Evolutionary conservation across 30 jellyfish, hydroid and myxozoan genomes (phyloP), one percentile per base, ranked within the genome.

Genomic region (Morbakka virulenta): DNA sequence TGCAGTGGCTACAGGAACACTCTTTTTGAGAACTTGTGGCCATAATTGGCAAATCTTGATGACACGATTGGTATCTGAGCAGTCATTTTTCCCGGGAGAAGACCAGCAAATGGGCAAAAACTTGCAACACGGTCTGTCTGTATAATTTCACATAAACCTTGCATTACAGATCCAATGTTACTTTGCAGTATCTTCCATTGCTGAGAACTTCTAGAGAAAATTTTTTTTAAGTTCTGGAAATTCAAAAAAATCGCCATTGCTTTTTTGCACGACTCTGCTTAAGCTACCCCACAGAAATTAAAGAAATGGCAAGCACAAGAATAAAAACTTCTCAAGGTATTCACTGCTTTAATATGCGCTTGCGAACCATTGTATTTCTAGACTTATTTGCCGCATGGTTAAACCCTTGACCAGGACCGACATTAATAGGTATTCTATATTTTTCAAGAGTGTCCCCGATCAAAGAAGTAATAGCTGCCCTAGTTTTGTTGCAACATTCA

Each of bases 351-450:
- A 50, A 67, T 66, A 50, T 80, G 83, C 51, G 85, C 67, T 67
- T 80, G 89, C 57, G 82, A 72, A 61, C 89, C 89, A 64, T 78
- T 78, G 81, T 65, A 78, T 78, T 78, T 32, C 89, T 74, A 78
- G 89, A 78, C 74, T 63, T 78, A 64, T 78, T 78, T 57, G 85
- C 85, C 48, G 84, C 91, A 68, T 80, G 67, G 27, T 67, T 84
- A 71, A 66, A 80, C n/a, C 62, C 91, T 80, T 67, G 76, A 35
- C 85, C 85, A n/a, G 50, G 91, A 66, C 91, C 67, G 53, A 66
- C 85, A 34, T 67, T 67, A 50, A 80, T 67, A n/a, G 87, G 78
- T 31, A 75, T 75, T 13, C 47, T 78, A 75, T 30, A 73, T 67
- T 57, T 32, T 62, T 75, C 28, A 69, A 75, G 79, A n/a, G 78